phyloP scores from a whole-genome alignment of 2,888 invertebrate genomes.

The Pseudococcus jackbeardsleyi region DNA sequence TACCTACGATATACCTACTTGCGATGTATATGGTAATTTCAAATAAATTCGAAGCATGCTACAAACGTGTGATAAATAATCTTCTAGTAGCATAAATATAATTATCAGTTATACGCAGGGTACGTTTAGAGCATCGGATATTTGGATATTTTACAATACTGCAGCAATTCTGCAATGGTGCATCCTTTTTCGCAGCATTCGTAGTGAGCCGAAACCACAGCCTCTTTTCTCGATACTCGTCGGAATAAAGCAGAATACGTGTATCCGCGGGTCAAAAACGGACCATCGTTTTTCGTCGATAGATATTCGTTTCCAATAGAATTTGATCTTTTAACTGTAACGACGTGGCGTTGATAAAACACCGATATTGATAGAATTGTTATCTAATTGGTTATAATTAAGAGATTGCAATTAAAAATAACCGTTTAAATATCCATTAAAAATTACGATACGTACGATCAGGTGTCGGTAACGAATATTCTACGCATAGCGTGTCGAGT shows the following conservation, averaged over 20 bases:
- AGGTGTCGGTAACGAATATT: background rate
- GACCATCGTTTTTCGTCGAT: constrained; percentile 23
- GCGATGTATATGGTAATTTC: background rate
- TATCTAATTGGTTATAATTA: constrained; percentile 26
- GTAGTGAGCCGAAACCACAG: background rate
- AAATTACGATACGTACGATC: background rate
- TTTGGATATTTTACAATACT: constrained; percentile 1
- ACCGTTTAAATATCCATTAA: background rate
- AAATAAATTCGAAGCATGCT: constrained; percentile 1
- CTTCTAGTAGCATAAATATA: background rate
- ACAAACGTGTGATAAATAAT: background rate
- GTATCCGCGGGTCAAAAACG: background rate
- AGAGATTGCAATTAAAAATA: constrained; percentile 13
- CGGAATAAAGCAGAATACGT: background rate
- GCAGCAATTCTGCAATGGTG: background rate
- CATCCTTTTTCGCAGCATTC: constrained; percentile 43
- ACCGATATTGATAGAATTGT: constrained; percentile 8
- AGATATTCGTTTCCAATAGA: constrained; percentile 36
- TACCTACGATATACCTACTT: too few species aligned
- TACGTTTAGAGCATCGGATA: background rate
- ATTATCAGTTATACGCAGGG: too few species aligned
- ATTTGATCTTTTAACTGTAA: constrained; percentile 53
- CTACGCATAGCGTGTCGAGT: background rate
- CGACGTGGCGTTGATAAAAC: background rate
- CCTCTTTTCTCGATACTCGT: background rate